Conservation (phyloP, 2,113 vertebrate species). For the Parus major region DNA sequence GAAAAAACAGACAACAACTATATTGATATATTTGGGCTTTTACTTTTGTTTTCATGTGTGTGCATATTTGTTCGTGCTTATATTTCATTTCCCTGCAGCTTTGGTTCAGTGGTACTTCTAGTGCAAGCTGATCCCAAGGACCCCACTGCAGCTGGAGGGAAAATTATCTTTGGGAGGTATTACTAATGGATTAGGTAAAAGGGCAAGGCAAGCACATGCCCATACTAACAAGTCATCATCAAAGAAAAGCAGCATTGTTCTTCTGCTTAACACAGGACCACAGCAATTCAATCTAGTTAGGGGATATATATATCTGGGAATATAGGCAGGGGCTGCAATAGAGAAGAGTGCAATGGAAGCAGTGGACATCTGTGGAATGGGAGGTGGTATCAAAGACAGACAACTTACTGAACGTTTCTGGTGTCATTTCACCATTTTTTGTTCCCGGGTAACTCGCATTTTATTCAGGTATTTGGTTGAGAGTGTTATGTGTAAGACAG, state of each 20-base stretch:
- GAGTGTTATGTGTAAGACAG: conserved; percentile 18
- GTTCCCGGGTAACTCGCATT: conserved; percentile 3
- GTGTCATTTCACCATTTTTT: conserved; percentile 54
- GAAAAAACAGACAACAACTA: neutral
- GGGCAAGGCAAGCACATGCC: neutral
- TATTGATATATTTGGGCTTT: neutral
- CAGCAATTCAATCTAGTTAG: neutral
- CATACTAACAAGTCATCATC: neutral
- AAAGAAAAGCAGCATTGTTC: conserved; percentile 49
- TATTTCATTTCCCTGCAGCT: neutral
- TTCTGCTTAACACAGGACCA: neutral
- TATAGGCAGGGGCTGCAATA: neutral
- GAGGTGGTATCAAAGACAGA: neutral
- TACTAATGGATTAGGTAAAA: neutral
- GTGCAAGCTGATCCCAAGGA: neutral
- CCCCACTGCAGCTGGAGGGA: neutral
- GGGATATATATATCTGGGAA: neutral
- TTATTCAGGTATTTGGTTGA: conserved; percentile 11
- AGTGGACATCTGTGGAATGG: conserved; percentile 33
- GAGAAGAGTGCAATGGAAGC: conserved; percentile 22
- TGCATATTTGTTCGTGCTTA: neutral
- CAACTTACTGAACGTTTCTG: neutral
- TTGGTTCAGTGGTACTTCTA: neutral
- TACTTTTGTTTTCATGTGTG: neutral
- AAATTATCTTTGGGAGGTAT: neutral